Conservation (phyloP, 2,888 invertebrate species). For the Ecliptopera silaceata region DNA sequence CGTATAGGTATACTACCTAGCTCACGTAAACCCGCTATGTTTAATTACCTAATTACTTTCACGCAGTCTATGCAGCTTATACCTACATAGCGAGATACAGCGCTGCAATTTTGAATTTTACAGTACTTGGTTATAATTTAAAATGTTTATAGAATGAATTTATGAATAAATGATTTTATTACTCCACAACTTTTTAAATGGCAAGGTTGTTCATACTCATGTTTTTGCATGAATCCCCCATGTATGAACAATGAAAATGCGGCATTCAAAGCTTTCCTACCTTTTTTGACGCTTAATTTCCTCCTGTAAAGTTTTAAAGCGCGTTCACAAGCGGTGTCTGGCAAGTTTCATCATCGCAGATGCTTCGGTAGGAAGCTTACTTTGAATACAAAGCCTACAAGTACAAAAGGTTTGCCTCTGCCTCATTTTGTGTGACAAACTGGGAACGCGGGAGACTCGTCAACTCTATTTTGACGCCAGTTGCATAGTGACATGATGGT, state of each 20-base stretch:
- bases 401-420: conserved; percentile 77
- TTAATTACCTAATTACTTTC: neutral
- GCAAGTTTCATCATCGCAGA: conserved; percentile 82
- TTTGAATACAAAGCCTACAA: conserved; percentile 80
- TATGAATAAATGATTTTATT: neutral
- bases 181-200: neutral
- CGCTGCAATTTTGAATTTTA: neutral
- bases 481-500: conserved; percentile 38
- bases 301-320: conserved; percentile 80
- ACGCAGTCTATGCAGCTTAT: neutral
- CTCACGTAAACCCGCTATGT: neutral
- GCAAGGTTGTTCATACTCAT: neutral
- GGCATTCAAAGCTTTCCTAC: conserved; percentile 1
- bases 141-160: no score
- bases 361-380: conserved; percentile 80
- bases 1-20: neutral
- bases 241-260: neutral
- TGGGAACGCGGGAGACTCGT: conserved; percentile 70
- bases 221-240: no score
- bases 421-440: conserved; percentile 79
- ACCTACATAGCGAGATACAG: no score
- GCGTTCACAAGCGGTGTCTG: conserved; percentile 80
- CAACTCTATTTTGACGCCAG: conserved; percentile 65
- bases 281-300: conserved; percentile 78
- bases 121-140: neutral